Percentiles rank a stretch among this genome's conserved stretches.
Conservation (phyloP, 2,113 vertebrate genomes). For the Pterocles burchelli region DNA sequence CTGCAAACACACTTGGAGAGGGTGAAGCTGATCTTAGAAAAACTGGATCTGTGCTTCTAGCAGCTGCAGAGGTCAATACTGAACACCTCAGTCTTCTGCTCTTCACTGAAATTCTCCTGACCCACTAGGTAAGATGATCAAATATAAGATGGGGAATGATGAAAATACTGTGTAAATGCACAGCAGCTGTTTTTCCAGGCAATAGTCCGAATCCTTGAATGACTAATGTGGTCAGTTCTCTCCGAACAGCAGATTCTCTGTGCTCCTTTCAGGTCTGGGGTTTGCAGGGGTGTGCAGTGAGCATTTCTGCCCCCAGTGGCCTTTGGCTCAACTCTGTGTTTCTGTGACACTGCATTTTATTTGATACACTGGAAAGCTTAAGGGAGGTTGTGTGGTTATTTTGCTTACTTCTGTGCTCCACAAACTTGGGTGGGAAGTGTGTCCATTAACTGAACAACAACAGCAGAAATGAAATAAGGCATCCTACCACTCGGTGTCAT, state of each 20-base stretch:
- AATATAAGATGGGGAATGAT: neutral
- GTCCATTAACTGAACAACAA: neutral
- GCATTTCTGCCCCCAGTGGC: neutral
- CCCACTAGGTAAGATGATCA: neutral
- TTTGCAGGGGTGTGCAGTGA: neutral
- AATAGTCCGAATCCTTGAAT: neutral
- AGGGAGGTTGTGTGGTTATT: neutral
- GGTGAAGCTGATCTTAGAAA: neutral
- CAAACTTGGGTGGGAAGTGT: neutral
- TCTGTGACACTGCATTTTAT: neutral
- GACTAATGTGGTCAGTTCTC: neutral
- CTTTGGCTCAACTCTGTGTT: neutral
- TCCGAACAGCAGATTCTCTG: neutral
- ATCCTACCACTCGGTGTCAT: neutral
- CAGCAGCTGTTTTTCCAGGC: neutral
- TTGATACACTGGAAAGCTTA: neutral
- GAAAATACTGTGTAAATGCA: neutral
- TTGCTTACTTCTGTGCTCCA: neutral
- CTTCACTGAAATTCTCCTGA: neutral
- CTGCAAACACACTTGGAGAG: neutral
- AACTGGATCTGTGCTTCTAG: neutral
- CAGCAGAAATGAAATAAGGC: neutral
- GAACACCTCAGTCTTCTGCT: neutral
- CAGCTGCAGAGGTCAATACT: neutral
- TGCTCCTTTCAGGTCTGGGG: neutral